Percentiles rank a stretch among this genome's conserved stretches.
phyloP scores from a whole-genome alignment of 2,113 vertebrate species.

The Pituophis catenifer region DNA sequence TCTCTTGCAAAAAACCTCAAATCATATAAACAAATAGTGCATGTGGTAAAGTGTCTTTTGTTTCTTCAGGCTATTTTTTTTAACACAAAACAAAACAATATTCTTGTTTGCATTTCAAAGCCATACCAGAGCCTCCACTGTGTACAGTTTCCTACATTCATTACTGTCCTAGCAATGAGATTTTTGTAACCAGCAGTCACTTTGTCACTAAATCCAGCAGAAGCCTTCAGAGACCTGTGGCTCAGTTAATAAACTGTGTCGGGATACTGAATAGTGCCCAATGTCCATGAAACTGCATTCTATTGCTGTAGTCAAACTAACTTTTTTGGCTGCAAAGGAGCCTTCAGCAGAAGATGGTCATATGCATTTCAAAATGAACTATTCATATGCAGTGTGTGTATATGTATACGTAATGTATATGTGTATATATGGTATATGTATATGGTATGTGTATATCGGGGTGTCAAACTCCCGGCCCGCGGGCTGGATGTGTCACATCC shows the following conservation, averaged over 20 bases:
- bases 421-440: too few species aligned
- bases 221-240: constrained; percentile 31
- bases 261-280: constrained; percentile 20
- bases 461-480: fast-evolving
- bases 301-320: constrained; percentile 29
- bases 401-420: too few species aligned
- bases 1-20: background rate
- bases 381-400: background rate
- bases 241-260: constrained; percentile 44
- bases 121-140: constrained; percentile 24
- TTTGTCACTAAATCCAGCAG: constrained; percentile 39
- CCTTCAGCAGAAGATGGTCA: constrained; percentile 27
- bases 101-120: constrained; percentile 36
- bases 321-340: constrained; percentile 28
- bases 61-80: constrained; percentile 18
- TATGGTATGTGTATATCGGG: too few species aligned
- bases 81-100: background rate
- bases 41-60: background rate
- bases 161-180: constrained; percentile 40
- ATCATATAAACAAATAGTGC: background rate
- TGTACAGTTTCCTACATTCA: constrained; percentile 31
- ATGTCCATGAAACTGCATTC: constrained; percentile 3
- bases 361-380: constrained; percentile 5
- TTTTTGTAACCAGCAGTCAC: constrained; percentile 32
- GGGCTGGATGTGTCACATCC: too few species aligned